Conservation (phyloP, 2,113 vertebrate species). For the Bombycilla garrulus region DNA sequence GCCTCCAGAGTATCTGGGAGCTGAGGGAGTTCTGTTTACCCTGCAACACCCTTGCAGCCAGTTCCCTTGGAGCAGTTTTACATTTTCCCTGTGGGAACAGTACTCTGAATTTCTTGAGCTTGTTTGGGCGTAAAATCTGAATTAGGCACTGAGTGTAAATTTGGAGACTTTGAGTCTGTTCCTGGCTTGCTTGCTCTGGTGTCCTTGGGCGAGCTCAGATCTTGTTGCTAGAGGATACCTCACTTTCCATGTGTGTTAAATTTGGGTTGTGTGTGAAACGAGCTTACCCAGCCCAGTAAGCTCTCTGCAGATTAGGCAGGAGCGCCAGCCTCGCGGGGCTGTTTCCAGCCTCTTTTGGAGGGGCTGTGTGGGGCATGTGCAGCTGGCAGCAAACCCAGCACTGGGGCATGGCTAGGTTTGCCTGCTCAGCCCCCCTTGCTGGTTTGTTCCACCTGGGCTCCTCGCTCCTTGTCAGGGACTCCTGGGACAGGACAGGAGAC, state of each 20-base stretch:
- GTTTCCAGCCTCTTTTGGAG: not conserved
- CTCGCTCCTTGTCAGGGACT: not conserved
- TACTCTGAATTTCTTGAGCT: conserved; percentile 45
- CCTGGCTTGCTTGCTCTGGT: not conserved
- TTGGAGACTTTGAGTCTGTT: conserved; percentile 27
- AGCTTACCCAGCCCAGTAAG: not conserved
- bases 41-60: not conserved
- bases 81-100: conserved; percentile 17
- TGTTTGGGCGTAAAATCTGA: conserved; percentile 62
- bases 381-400: not conserved
- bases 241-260: not conserved
- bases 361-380: not conserved
- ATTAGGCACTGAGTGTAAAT: conserved; percentile 29
- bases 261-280: not conserved
- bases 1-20: not conserved
- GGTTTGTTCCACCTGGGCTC: not conserved
- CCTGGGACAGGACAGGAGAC: not conserved
- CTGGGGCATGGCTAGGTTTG: not conserved
- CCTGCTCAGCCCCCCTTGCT: not conserved
- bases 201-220: not conserved
- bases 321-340: fast-evolving
- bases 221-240: not conserved
- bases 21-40: not conserved
- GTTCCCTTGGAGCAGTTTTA: not conserved
- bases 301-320: not conserved